A percentile compares a stretch with the other conserved stretches of the same genome.
phyloP scores from a whole-genome alignment of 2,888 invertebrate species.

The Epirrhoe tristata region DNA sequence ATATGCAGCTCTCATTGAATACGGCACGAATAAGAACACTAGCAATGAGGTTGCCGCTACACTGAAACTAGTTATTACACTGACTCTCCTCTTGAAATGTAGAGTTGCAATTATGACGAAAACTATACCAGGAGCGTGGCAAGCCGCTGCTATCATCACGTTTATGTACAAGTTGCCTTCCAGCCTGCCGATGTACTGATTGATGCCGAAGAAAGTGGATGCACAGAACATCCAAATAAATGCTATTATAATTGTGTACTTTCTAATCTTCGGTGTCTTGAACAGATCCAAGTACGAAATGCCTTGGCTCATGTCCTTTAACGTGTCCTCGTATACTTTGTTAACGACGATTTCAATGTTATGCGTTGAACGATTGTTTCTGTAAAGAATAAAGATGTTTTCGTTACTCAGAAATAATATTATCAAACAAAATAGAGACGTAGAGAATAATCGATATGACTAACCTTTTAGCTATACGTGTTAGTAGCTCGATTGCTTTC shows the following conservation, averaged over 20 bases:
- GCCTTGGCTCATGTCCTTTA: conserved; percentile 57
- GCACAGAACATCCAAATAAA: conserved; percentile 92
- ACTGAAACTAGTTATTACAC: conserved; percentile 63
- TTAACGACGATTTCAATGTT: conserved; percentile 66
- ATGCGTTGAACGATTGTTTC: conserved; percentile 72
- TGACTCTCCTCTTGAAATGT: conserved; percentile 65
- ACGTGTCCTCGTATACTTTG: conserved; percentile 50
- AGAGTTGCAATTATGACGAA: conserved; percentile 64
- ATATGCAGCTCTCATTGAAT: conserved; percentile 66
- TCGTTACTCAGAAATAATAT: conserved; percentile 20
- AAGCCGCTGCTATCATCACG: conserved; percentile 88
- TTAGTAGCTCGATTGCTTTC: conserved; percentile 86
- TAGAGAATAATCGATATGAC: not conserved
- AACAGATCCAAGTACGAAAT: conserved; percentile 85
- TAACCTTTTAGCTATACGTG: conserved; percentile 85
- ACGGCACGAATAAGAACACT: conserved; percentile 68
- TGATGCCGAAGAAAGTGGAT: conserved; percentile 93
- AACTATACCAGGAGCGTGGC: conserved; percentile 63
- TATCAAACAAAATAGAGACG: not conserved
- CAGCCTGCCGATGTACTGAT: conserved; percentile 91
- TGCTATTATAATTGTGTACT: conserved; percentile 88
- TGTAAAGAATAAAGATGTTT: conserved; percentile 48
- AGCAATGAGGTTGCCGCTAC: conserved; percentile 65
- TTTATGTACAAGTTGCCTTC: conserved; percentile 92
- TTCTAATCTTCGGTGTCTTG: conserved; percentile 87